These are phyloP conservation scores for Mercenaria mercenaria DNA, from an alignment of 1,140 invertebrate species.

Conservation along the genomic window DNA sequence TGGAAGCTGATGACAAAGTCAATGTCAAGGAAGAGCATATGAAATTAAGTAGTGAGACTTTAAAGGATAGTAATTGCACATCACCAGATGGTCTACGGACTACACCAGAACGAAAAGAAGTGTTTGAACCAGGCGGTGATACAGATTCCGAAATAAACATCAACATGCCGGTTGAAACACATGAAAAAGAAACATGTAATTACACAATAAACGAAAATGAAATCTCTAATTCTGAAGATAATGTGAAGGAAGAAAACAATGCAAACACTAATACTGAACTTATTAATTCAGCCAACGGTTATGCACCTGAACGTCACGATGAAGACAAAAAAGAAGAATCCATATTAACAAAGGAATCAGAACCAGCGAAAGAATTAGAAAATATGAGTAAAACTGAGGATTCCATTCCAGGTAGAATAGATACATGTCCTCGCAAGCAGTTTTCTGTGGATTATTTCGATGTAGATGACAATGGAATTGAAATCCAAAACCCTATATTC, in stretches of 20 bases:
- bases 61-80: neutral
- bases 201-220: neutral
- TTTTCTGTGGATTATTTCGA: slow-evolving; percentile 39
- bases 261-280: too few species aligned
- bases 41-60: neutral
- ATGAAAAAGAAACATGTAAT: neutral
- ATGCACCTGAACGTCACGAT: too few species aligned
- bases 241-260: neutral
- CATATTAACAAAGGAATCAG: too few species aligned
- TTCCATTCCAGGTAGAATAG: neutral
- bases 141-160: neutral
- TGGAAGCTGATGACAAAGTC: slow-evolving; percentile 49
- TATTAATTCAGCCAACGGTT: too few species aligned
- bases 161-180: neutral
- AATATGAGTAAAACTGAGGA: too few species aligned
- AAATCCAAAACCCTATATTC: slow-evolving; percentile 35
- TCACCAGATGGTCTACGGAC: neutral
- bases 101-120: slow-evolving; percentile 11
- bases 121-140: slow-evolving; percentile 41
- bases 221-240: neutral
- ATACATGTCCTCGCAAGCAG: neutral
- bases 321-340: too few species aligned
- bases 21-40: slow-evolving; percentile 21
- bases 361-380: too few species aligned
- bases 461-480: slow-evolving; percentile 24